Evolutionary conservation across 2,797 vertebrate species (phyloP).

Genomic region (Nannoperca australis): DNA sequence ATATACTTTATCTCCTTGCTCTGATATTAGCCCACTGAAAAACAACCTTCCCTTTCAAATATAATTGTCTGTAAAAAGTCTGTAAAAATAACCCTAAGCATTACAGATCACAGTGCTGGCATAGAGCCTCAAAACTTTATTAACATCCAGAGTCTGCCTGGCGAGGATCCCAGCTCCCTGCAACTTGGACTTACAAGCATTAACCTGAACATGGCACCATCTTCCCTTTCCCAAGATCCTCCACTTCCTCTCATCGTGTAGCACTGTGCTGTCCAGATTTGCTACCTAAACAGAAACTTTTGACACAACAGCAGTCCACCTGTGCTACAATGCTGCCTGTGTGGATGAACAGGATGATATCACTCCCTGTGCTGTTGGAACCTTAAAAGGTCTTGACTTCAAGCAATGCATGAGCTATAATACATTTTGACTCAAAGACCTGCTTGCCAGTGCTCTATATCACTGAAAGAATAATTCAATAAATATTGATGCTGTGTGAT

Average conservation of each 20-base stretch:
- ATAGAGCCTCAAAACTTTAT: conserved; percentile 80
- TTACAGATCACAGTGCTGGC: conserved; percentile 79
- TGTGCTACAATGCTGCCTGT: conserved; percentile 35
- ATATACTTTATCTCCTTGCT: conserved; percentile 67
- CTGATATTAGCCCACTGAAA: conserved; percentile 73
- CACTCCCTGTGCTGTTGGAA: conserved; percentile 14
- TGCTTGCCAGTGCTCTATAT: conserved; percentile 36
- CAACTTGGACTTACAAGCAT: conserved; percentile 63
- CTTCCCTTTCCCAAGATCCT: conserved; percentile 57
- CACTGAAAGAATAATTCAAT: conserved; percentile 23
- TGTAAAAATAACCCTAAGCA: conserved; percentile 83
- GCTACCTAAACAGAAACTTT: conserved; percentile 36
- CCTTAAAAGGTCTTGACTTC: conserved; percentile 20
- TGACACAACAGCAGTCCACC: conserved; percentile 45
- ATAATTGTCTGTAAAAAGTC: conserved; percentile 79
- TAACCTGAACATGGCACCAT: conserved; percentile 62
- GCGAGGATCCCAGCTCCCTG: conserved; percentile 71
- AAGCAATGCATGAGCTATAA: conserved; percentile 18
- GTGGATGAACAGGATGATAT: conserved; percentile 35
- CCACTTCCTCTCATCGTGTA: conserved; percentile 62
- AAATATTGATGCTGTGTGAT: conserved; percentile 41
- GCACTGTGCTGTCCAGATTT: conserved; percentile 32
- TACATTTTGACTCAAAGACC: conserved; percentile 27
- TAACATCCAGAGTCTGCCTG: conserved; percentile 79
- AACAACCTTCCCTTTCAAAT: conserved; percentile 78